A percentile compares a stretch with the other conserved stretches of the same genome.
Conservation (phyloP, 2,113 vertebrate species). For the Terrapene triunguis region DNA sequence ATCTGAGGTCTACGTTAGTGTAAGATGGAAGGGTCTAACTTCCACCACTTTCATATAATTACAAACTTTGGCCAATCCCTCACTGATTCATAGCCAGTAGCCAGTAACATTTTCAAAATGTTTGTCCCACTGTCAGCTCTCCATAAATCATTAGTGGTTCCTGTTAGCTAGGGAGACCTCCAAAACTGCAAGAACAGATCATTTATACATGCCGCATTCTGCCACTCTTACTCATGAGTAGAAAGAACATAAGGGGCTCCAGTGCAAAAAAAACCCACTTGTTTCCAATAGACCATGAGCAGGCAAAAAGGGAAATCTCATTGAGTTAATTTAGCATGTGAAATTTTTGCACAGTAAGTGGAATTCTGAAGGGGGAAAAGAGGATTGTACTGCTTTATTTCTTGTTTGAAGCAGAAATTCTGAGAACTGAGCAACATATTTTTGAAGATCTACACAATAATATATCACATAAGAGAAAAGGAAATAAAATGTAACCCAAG, state of each 20-base stretch:
- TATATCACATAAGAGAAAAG: background rate
- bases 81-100: background rate
- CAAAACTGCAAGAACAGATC: accelerated
- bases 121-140: background rate
- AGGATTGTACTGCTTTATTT: background rate
- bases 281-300: background rate
- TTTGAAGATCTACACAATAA: background rate
- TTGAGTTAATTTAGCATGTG: background rate
- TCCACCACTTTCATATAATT: accelerated
- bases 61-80: background rate
- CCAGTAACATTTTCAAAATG: background rate
- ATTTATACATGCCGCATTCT: background rate
- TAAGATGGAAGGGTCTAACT: background rate
- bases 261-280: background rate
- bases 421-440: background rate
- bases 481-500: background rate
- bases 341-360: background rate
- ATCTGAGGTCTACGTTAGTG: background rate
- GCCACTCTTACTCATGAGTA: background rate
- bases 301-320: background rate
- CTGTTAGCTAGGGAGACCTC: background rate
- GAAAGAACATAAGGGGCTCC: background rate
- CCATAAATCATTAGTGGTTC: background rate
- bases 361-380: background rate
- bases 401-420: background rate